These are phyloP conservation scores for Leptopilina clavipes DNA, from an alignment of 1,140 invertebrate genomes.

Conservation along the genomic window DNA sequence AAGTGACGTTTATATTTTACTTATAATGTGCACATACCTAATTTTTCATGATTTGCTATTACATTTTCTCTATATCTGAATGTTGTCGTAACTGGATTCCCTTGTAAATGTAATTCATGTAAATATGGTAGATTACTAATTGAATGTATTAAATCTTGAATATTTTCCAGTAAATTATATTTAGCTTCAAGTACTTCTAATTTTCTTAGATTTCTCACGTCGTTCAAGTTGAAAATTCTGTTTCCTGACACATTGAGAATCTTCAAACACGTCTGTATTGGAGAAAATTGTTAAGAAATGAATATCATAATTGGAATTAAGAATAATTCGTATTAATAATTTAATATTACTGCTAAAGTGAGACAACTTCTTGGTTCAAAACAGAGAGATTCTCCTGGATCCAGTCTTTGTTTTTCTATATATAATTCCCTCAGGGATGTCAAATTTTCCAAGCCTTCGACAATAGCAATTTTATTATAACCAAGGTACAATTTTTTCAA, in stretches of 20 bases:
- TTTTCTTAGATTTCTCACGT: slow-evolving; percentile 67
- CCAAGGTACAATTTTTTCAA: slow-evolving; percentile 81
- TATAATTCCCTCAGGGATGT: slow-evolving; percentile 79
- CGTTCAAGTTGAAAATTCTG: slow-evolving; percentile 69
- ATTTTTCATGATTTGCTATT: slow-evolving; percentile 77
- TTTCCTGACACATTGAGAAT: slow-evolving; percentile 76
- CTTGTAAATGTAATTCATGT: slow-evolving; percentile 75
- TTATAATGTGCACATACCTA: slow-evolving; percentile 69
- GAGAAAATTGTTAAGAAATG: no score
- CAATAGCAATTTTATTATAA: slow-evolving; percentile 79
- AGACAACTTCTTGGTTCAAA: slow-evolving; percentile 80
- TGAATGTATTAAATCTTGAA: slow-evolving; percentile 73
- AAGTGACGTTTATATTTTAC: neutral
- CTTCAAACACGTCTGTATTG: slow-evolving; percentile 67
- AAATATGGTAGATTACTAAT: slow-evolving; percentile 75
- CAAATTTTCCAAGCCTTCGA: slow-evolving; percentile 80
- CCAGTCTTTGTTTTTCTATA: slow-evolving; percentile 79
- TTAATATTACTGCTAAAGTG: slow-evolving; percentile 77
- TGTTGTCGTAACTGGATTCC: slow-evolving; percentile 78
- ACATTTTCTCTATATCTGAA: slow-evolving; percentile 80
- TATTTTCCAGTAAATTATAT: slow-evolving; percentile 73
- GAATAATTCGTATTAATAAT: no score
- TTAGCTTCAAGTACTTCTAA: slow-evolving; percentile 72
- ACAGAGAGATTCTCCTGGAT: slow-evolving; percentile 76
- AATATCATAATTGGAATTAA: no score